Evolutionary conservation across 1,140 invertebrate species (phyloP), one percentile per base, ranked within the genome.

Genomic region (Procambarus clarkii): DNA sequence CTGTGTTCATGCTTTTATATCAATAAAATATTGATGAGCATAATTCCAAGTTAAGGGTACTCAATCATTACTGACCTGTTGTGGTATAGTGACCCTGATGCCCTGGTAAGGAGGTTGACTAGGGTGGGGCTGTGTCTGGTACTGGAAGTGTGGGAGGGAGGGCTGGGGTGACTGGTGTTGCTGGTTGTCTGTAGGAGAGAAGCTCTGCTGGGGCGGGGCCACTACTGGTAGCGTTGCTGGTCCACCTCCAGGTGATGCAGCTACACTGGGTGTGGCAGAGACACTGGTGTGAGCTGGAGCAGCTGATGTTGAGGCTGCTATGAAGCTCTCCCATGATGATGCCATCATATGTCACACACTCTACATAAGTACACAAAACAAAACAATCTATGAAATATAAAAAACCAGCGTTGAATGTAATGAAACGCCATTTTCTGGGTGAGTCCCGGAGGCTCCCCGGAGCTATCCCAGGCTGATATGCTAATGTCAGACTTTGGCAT

Each of bases 241-340:
- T 46, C 54, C 76, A 18, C 50, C 54, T 0, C 24, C 78, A 8
- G 80, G 81, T 45, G 64, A n/a, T 45, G 82, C 69, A 46, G 74
- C 46, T 21, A 64, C 71, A n/a, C 46, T 46, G 50, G 88, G 80
- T 45, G 80, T 74, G 80, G 64, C 24, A 13, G 64, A 2, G 3
- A 77, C 48, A n/a, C 46, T 77, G 88, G 71, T 58, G 88, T 54
- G 69, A 5, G 89, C 82, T 9, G 80, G 48, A 44, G 80, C 80
- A 54, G n/a, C 58, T 13, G 85, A 58, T 15, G 82, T 64, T 34
- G 89, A 80, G 11, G 87, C 79, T 9, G 89, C 89, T 3, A 91
- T 85, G 58, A 91, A 91, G 58, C 82, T 91, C 21, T 91, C 89
- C 89, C 89, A 91, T 69, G 89, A 91, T 3, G 88, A 91, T n/a